Base-by-base conservation (phyloP, 2,113 vertebrate species). In the Trinectes maculatus region DNA sequence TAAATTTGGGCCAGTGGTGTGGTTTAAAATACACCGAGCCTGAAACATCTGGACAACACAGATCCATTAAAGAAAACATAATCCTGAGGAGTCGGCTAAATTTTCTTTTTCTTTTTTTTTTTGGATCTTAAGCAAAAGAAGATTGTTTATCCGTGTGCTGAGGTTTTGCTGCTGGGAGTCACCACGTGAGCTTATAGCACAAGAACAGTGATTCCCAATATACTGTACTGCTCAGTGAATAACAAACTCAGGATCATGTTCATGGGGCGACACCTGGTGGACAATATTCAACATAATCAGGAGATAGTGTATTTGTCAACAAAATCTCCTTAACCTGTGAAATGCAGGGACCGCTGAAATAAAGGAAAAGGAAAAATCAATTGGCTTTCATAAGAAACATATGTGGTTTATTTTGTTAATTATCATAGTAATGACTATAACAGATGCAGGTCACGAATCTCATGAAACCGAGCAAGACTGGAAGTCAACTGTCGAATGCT, bases 261-360 rank as follows among this genome's bases (percentile, higher is more conserved):
- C 36, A 28, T 39, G 22, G 40, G 43, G 34, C 25, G 88, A 73
- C 84, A 71, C 52, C 85, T 80, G 26, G 61, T 82, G 89, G 88
- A 77, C 24, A 31, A 8, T 13, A 16, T 52, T 40, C 1, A 3
- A 42, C 13, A 43, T 39, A 7, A 6, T 31, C 11, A 15, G 9
- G 18, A 47, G 8, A n/a, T n/a, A n/a, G n/a, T 13, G 11, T 6
- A 46, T 11, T 24, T 13, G 11, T 5, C 11, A 22, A 24, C 43
- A 46, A 4, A 16, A 12, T 40, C 22, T 51, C 5, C 22, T 37
- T 6, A 56, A 24, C 25, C 18, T 55, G 13, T 59, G 25, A 59
- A 19, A 22, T 46, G 31, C 12, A 2, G 2, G 7, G 9, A 46
- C 6, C 0, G 18, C 9, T 48, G 25, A 57, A 51, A 74, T n/a